phyloP scores from a whole-genome alignment of 2,888 invertebrate genomes.

The Andrena haemorrhoa region DNA sequence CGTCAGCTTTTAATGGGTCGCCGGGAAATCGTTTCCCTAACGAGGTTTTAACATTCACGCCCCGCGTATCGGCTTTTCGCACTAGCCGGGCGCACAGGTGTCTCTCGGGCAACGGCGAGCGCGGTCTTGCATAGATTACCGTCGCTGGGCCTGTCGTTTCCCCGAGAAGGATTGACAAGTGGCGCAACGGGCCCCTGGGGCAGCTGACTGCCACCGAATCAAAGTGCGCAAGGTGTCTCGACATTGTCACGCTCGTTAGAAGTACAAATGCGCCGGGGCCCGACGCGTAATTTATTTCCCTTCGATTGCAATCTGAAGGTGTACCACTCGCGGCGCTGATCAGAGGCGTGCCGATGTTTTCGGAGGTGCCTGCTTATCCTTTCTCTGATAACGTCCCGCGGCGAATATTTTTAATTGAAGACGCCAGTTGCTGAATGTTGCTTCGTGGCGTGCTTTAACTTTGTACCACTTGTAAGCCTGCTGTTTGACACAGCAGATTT shows the following conservation, averaged over 20 bases:
- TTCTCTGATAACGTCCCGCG: conserved; percentile 13
- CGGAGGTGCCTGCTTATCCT: conserved; percentile 21
- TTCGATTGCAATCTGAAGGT: conserved; percentile 49
- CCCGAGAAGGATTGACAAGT: conserved; percentile 57
- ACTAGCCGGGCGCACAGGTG: conserved; percentile 65
- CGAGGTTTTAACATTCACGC: background rate
- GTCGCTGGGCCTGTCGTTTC: conserved; percentile 55
- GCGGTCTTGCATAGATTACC: conserved; percentile 70
- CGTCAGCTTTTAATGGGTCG: conserved; percentile 19
- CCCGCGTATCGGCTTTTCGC: conserved; percentile 2
- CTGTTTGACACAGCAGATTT: background rate
- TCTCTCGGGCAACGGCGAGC: conserved; percentile 29
- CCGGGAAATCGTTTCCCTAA: conserved; percentile 32
- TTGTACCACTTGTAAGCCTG: background rate
- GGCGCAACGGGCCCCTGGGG: conserved; percentile 54
- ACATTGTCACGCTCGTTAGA: conserved; percentile 62
- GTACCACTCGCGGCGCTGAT: conserved; percentile 23
- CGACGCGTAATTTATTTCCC: conserved; percentile 49
- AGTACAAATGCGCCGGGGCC: conserved; percentile 47
- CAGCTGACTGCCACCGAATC: conserved; percentile 71
- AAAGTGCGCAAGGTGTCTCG: conserved; percentile 60
- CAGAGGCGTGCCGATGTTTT: conserved; percentile 28
- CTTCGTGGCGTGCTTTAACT: background rate
- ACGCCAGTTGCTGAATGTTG: background rate
- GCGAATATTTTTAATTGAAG: conserved; percentile 1